Evolutionary conservation across 2,888 invertebrate species (phyloP).

Genomic region (Sinelater perroti): DNA sequence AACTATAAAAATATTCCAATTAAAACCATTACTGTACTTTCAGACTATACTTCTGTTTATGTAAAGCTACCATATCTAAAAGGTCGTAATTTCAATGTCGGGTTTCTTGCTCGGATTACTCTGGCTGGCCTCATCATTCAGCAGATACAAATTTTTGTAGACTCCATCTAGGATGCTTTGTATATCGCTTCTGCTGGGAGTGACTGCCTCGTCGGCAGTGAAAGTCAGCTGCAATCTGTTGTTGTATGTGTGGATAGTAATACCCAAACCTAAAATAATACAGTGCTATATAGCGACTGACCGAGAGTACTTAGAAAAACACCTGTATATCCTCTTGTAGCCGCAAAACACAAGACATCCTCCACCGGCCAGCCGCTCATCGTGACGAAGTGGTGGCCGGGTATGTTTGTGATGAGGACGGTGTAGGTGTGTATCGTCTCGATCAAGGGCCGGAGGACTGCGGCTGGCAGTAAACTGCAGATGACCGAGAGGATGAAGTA

Average conservation of each 20-base stretch:
- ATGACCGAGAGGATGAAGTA: background rate
- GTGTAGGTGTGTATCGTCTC: background rate
- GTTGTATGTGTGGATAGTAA: slow-evolving; percentile 10
- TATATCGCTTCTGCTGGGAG: background rate
- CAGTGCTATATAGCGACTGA: background rate
- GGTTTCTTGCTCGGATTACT: too few species aligned
- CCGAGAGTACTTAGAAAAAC: background rate
- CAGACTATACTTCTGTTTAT: too few species aligned
- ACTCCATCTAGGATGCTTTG: slow-evolving; percentile 4
- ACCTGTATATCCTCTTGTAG: slow-evolving; percentile 8
- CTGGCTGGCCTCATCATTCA: background rate
- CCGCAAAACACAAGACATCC: background rate
- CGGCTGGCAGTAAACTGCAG: background rate
- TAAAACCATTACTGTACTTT: too few species aligned
- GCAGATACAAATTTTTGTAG: background rate
- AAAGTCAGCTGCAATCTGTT: background rate
- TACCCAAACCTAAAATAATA: slow-evolving; percentile 1
- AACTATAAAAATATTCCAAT: too few species aligned
- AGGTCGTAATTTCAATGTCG: too few species aligned
- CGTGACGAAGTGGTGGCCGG: slow-evolving; percentile 1
- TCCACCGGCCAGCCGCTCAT: background rate
- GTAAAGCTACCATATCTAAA: too few species aligned
- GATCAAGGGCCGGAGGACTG: background rate
- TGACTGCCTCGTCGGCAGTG: slow-evolving; percentile 1
- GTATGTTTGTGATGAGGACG: slow-evolving; percentile 8